A percentile compares a stretch with the other conserved stretches of the same genome.
Evolutionary conservation across 2,888 invertebrate genomes (phyloP).

Genomic region (Ariolimax columbianus): DNA sequence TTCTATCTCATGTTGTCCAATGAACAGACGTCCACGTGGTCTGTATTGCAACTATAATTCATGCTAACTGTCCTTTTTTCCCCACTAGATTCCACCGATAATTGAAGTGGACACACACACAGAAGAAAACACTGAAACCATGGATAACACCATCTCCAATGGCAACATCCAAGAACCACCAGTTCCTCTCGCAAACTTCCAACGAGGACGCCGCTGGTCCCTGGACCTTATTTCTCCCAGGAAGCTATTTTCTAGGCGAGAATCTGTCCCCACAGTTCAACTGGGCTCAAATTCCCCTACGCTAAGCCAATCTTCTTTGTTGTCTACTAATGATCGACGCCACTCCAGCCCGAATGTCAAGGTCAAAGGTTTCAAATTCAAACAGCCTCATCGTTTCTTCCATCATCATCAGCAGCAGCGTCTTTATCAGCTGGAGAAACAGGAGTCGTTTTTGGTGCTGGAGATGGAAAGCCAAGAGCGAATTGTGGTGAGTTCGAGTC

Average conservation of each 20-base stretch:
- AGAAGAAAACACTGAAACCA: neutral
- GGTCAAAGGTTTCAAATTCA: neutral
- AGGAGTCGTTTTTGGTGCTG: neutral
- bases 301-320: neutral
- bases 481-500: constrained; percentile 2
- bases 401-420: neutral
- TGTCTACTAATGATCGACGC: neutral
- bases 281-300: neutral
- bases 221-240: constrained; percentile 24
- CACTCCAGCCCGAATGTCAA: neutral
- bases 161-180: neutral
- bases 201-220: constrained; percentile 10
- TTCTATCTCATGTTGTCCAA: too few relatives aligned
- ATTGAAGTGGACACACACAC: neutral
- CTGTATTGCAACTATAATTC: neutral
- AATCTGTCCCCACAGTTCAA: neutral
- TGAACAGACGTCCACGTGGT: too few relatives aligned
- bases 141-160: neutral
- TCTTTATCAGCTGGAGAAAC: neutral
- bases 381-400: neutral
- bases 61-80: neutral
- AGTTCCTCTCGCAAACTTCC: neutral
- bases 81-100: neutral
- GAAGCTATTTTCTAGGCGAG: neutral
- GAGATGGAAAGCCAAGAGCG: neutral